These are phyloP conservation scores for Saxidomus purpurata DNA, from an alignment of 1,140 invertebrate genomes.

Conservation along the genomic window DNA sequence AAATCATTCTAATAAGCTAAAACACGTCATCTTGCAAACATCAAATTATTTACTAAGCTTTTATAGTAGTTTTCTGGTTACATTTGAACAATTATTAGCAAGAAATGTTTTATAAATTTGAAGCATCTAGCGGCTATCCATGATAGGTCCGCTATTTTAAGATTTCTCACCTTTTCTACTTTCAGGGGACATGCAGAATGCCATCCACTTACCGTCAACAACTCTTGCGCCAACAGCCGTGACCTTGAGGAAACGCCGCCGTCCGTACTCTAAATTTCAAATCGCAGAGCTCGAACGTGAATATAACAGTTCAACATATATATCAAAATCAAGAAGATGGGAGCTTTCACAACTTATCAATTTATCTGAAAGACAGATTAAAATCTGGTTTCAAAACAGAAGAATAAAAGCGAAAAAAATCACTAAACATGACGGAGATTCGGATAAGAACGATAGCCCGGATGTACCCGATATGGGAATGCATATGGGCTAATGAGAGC, in stretches of 20 bases:
- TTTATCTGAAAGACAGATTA: constrained; percentile 96
- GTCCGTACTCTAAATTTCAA: constrained; percentile 98
- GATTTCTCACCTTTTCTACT: constrained; percentile 58
- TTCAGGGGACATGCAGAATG: constrained; percentile 72
- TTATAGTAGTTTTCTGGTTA: too few species aligned
- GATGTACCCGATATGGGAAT: constrained; percentile 59
- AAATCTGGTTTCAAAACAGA: constrained; percentile 99
- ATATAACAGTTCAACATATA: constrained; percentile 98
- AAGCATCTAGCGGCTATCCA: not conserved
- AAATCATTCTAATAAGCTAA: too few species aligned
- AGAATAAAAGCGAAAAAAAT: constrained; percentile 97
- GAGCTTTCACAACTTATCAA: constrained; percentile 97
- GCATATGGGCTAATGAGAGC: constrained; percentile 72
- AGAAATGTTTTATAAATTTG: too few species aligned
- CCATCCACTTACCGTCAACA: constrained; percentile 82
- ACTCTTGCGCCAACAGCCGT: constrained; percentile 82
- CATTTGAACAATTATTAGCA: too few species aligned
- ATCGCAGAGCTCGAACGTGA: constrained; percentile 97
- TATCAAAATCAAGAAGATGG: constrained; percentile 96
- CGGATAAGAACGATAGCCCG: constrained; percentile 64
- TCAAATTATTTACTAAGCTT: too few species aligned
- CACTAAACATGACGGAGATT: constrained; percentile 80
- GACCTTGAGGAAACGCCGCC: constrained; percentile 91
- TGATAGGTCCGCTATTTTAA: constrained; percentile 9
- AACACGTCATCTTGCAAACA: too few species aligned